Percentiles rank a stretch among this genome's conserved stretches.
phyloP scores from a whole-genome alignment of 2,888 invertebrate genomes.

The Hyles lineata region DNA sequence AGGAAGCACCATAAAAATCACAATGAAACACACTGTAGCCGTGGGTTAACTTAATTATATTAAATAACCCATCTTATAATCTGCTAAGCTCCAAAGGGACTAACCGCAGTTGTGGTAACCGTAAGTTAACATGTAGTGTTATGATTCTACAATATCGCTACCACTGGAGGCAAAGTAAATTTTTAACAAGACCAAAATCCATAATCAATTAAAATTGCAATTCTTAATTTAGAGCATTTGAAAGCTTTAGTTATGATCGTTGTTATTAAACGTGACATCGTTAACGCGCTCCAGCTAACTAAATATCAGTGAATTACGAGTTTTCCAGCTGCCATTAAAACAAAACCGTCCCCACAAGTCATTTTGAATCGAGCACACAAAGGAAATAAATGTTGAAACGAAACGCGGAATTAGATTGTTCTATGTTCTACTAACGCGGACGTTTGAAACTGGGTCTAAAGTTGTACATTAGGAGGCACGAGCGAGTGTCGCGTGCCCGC shows the following conservation, averaged over 20 bases:
- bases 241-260: not conserved
- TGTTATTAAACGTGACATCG: constrained; percentile 4
- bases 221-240: not conserved
- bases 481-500: constrained; percentile 37
- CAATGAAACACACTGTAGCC: no score
- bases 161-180: not conserved
- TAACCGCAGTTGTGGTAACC: not conserved
- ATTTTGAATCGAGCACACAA: constrained; percentile 29
- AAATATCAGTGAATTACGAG: constrained; percentile 6
- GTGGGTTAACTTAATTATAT: no score
- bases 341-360: constrained; percentile 44
- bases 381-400: constrained; percentile 34
- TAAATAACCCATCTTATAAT: no score
- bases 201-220: constrained; percentile 4
- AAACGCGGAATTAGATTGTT: constrained; percentile 32
- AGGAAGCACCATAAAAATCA: not conserved
- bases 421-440: constrained; percentile 37
- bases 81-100: not conserved
- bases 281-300: not conserved
- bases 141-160: constrained; percentile 1
- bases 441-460: constrained; percentile 36
- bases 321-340: constrained; percentile 56
- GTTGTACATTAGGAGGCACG: constrained; percentile 30
- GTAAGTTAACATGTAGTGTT: not conserved
- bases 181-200: not conserved